Conservation (phyloP, 1,140 invertebrate genomes). For the Ylistrum balloti region DNA sequence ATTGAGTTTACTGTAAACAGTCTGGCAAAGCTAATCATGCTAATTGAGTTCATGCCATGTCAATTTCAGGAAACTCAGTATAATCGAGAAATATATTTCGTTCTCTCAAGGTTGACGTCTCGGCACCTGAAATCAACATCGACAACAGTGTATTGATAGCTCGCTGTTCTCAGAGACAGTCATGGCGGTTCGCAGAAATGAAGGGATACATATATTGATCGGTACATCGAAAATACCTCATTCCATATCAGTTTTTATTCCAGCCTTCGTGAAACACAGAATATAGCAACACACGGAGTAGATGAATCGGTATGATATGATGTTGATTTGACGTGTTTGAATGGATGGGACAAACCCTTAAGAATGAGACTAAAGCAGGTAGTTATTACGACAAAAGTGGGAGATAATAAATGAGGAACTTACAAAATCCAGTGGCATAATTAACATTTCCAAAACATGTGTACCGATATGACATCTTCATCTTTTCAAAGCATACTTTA, state of each 20-base stretch:
- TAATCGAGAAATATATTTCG: neutral
- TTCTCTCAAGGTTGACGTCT: neutral
- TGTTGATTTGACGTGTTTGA: too few relatives aligned
- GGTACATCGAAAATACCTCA: neutral
- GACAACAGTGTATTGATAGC: neutral
- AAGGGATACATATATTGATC: neutral
- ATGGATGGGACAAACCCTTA: too few relatives aligned
- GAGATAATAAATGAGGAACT: too few relatives aligned
- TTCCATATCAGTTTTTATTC: neutral
- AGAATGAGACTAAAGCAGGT: too few relatives aligned
- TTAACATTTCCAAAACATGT: too few relatives aligned
- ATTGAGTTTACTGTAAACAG: neutral
- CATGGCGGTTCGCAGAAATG: neutral
- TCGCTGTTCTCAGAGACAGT: neutral
- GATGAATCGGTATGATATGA: too few relatives aligned
- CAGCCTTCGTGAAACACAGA: too few relatives aligned
- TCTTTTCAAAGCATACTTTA: too few relatives aligned
- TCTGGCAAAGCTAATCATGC: neutral
- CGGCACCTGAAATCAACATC: neutral
- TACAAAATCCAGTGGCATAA: too few relatives aligned
- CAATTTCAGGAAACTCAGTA: neutral
- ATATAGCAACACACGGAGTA: too few relatives aligned
- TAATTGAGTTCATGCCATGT: neutral
- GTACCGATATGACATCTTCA: too few relatives aligned
- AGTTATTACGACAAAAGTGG: too few relatives aligned